These are phyloP conservation scores for Lagorchestes hirsutus DNA, from an alignment of 2,797 vertebrate genomes.

Conservation along the genomic window DNA sequence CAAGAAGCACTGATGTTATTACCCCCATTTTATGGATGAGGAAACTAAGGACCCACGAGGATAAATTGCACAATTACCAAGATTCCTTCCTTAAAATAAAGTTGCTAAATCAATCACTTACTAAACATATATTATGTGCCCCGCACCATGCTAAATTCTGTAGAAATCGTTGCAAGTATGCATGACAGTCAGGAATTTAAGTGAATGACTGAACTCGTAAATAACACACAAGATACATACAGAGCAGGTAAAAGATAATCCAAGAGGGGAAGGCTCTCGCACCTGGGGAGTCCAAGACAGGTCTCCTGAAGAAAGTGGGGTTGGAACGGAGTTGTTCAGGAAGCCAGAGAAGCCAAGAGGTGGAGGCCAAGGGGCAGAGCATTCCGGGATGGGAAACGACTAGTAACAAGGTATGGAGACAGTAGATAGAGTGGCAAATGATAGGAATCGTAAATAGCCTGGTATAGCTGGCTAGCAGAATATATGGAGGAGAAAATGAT, in stretches of 20 bases:
- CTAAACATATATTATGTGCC: neutral
- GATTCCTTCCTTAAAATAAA: neutral
- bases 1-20: neutral
- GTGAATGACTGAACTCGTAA: neutral
- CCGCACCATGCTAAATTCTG: neutral
- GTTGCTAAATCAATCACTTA: neutral
- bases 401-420: neutral
- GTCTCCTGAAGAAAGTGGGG: neutral
- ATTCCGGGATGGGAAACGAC: neutral
- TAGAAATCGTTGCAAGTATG: neutral
- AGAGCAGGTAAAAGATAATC: neutral
- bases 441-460: neutral
- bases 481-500: neutral
- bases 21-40: neutral
- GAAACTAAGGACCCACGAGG: neutral
- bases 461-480: neutral
- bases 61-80: neutral
- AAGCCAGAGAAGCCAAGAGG: neutral
- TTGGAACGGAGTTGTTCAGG: neutral
- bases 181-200: neutral
- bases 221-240: neutral
- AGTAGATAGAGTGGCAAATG: neutral
- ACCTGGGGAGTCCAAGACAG: neutral
- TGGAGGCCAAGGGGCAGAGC: neutral
- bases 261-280: neutral